Evolutionary conservation across 2,888 invertebrate genomes (phyloP).

Genomic region (Metalampra italica): DNA sequence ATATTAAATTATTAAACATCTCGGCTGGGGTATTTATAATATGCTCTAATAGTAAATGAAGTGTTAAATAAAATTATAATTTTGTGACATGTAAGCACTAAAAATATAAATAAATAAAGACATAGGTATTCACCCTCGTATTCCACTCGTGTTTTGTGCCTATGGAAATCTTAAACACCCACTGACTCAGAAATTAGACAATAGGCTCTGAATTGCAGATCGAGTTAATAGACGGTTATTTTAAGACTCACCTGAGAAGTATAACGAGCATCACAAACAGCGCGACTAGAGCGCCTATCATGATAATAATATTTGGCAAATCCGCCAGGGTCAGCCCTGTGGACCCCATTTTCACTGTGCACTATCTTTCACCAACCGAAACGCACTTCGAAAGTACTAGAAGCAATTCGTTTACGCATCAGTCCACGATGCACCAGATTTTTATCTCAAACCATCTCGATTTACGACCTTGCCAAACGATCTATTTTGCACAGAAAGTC

Average conservation of each 20-base stretch:
- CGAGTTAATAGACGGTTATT: not conserved
- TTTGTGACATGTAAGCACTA: too few relatives aligned
- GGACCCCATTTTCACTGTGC: slow-evolving; percentile 56
- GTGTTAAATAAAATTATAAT: too few relatives aligned
- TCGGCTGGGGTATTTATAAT: too few relatives aligned
- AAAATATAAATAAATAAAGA: too few relatives aligned
- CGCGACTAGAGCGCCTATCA: slow-evolving; percentile 84
- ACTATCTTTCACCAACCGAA: slow-evolving; percentile 6
- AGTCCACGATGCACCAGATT: slow-evolving; percentile 42
- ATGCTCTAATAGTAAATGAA: too few relatives aligned
- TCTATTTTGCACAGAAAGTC: slow-evolving; percentile 41
- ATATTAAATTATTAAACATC: too few relatives aligned
- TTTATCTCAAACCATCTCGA: slow-evolving; percentile 34
- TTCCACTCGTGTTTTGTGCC: too few relatives aligned
- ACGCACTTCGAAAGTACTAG: slow-evolving; percentile 33
- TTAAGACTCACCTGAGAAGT: slow-evolving; percentile 81
- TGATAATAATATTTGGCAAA: slow-evolving; percentile 86
- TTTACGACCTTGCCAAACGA: slow-evolving; percentile 29
- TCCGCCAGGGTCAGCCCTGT: slow-evolving; percentile 82
- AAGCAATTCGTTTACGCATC: slow-evolving; percentile 40
- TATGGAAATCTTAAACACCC: not conserved
- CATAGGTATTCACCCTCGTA: too few relatives aligned
- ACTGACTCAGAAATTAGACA: not conserved
- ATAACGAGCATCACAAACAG: slow-evolving; percentile 86
- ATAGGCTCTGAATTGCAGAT: not conserved